Percentiles rank a stretch among this genome's conserved stretches.
These are phyloP conservation scores for Patiria miniata DNA, from an alignment of 35 echinoderm and acorn worm species.

Conservation along the genomic window DNA sequence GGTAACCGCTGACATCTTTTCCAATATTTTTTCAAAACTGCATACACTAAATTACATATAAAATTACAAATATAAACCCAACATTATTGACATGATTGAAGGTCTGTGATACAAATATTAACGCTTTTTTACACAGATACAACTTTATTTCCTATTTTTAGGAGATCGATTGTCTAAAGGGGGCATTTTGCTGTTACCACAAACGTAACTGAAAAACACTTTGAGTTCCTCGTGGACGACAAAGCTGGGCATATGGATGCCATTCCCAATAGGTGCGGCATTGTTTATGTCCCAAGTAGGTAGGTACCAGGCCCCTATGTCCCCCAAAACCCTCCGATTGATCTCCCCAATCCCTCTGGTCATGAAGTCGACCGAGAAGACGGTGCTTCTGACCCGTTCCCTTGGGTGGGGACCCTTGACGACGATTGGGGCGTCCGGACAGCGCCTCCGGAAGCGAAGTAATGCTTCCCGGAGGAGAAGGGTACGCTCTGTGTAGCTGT, in stretches of 20 bases:
- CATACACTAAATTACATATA: too few species aligned
- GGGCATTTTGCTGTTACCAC: too few species aligned
- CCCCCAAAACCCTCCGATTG: background rate
- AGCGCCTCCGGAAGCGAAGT: background rate
- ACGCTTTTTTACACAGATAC: too few species aligned
- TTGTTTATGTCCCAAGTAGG: background rate
- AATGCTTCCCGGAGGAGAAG: background rate
- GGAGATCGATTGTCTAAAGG: too few species aligned
- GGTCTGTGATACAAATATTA: too few species aligned
- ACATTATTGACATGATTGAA: too few species aligned
- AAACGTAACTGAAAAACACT: conserved; percentile 19
- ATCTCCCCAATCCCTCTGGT: background rate
- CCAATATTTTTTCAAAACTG: too few species aligned
- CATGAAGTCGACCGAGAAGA: background rate
- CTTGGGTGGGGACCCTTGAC: background rate
- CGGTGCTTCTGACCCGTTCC: background rate
- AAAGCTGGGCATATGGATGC: background rate
- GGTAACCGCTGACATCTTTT: too few species aligned
- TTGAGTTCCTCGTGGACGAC: background rate
- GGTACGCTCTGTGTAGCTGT: background rate
- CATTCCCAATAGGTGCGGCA: background rate
- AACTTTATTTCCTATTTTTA: too few species aligned
- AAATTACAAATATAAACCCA: too few species aligned
- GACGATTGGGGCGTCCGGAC: background rate
- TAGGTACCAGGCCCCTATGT: background rate